A percentile compares a stretch with the other conserved stretches of the same genome.
These are phyloP conservation scores for Alectoris magna DNA, from an alignment of 2,797 vertebrate species.

Conservation along the genomic window DNA sequence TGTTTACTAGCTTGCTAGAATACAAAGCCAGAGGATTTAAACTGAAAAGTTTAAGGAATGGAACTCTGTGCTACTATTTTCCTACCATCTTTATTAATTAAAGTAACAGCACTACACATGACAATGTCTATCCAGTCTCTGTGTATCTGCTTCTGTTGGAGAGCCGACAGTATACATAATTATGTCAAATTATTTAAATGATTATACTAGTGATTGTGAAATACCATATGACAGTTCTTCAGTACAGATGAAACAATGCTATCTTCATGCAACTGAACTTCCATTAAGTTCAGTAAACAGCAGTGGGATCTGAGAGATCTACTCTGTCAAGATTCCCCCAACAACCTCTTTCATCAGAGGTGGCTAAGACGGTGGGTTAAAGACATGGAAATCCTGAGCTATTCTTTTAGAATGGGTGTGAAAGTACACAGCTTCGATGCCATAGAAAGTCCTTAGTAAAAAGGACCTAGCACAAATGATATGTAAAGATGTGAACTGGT, in stretches of 20 bases:
- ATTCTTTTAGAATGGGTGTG: neutral
- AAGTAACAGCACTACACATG: neutral
- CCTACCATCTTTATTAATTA: neutral
- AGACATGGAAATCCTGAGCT: neutral
- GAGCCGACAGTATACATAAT: neutral
- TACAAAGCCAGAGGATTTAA: constrained; percentile 14
- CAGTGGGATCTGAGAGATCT: neutral
- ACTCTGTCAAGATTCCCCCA: neutral
- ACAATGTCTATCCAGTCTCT: neutral
- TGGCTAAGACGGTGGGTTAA: neutral
- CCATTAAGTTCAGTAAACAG: neutral
- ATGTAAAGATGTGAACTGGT: neutral
- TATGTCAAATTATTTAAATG: constrained; percentile 7
- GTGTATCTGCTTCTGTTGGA: neutral
- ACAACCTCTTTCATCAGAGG: neutral
- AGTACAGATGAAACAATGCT: neutral
- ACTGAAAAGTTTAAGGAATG: neutral
- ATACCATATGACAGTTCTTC: neutral
- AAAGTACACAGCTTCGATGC: neutral
- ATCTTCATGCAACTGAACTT: neutral
- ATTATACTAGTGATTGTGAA: neutral
- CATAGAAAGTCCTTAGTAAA: neutral
- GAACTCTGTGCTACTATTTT: neutral
- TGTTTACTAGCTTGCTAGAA: constrained; percentile 50
- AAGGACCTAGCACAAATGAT: neutral